Conservation (phyloP, 2,888 invertebrate genomes). For the Drosophila emarginata region DNA sequence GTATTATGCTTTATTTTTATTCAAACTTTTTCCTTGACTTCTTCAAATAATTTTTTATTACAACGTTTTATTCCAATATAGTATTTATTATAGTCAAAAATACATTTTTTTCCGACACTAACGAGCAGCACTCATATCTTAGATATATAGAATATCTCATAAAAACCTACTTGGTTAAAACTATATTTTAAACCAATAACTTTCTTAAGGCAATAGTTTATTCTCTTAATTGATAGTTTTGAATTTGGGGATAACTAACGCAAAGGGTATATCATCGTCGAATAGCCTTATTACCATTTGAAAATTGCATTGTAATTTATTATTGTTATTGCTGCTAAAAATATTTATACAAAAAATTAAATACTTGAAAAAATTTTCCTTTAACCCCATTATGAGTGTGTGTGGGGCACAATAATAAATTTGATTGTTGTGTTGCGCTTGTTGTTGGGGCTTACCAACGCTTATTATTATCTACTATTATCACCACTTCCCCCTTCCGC, state of each 20-base stretch:
- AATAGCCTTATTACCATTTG: neutral
- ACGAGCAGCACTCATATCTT: no score
- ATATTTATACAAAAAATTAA: neutral
- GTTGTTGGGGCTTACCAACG: slow-evolving; percentile 19
- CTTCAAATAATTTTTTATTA: no score
- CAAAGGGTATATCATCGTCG: no score
- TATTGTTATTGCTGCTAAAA: neutral
- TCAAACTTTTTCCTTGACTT: neutral
- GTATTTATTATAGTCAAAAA: no score
- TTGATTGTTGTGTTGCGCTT: slow-evolving; percentile 36
- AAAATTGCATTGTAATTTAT: neutral
- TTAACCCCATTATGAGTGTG: slow-evolving; percentile 11
- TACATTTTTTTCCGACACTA: no score
- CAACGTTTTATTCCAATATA: no score
- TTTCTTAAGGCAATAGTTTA: no score
- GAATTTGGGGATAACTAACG: no score
- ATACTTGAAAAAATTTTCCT: slow-evolving; percentile 39
- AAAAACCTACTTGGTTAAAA: no score
- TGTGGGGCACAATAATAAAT: slow-evolving; percentile 36
- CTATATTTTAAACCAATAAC: no score
- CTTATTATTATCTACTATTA: slow-evolving; percentile 7
- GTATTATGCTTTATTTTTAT: neutral
- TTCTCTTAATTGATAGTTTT: no score
- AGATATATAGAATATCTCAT: no score
- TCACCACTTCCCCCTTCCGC: neutral